These are phyloP conservation scores for Atherinomorus stipes DNA, from an alignment of 2,113 vertebrate genomes.

Conservation along the genomic window DNA sequence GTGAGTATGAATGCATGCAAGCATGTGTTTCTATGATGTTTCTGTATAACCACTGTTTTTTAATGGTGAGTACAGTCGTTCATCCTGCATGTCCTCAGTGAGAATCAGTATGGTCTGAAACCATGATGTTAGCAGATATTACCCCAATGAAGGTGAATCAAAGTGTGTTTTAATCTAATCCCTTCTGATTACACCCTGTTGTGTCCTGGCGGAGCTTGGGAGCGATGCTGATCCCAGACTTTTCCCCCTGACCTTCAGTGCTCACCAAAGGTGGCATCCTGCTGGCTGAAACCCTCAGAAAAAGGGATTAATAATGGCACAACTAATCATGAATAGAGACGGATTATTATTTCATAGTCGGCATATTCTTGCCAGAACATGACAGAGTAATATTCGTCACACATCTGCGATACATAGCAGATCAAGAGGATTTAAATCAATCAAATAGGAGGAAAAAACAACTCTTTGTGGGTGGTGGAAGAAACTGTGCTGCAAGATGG, in stretches of 20 bases:
- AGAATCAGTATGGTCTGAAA: conserved; percentile 39
- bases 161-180: conserved; percentile 71
- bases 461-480: too few species aligned
- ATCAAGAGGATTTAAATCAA: too few species aligned
- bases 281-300: conserved; percentile 15
- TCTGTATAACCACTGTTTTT: background rate
- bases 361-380: background rate
- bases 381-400: background rate
- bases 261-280: conserved; percentile 16
- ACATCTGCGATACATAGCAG: too few species aligned
- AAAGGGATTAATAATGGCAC: conserved; percentile 37
- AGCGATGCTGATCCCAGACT: conserved; percentile 56
- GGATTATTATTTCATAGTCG: background rate
- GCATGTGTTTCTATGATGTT: background rate
- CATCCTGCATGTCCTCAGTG: conserved; percentile 38
- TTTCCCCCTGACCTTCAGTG: conserved; percentile 61
- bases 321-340: conserved; percentile 4
- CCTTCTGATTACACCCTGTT: conserved; percentile 68
- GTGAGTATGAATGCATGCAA: conserved; percentile 12
- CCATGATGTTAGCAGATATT: conserved; percentile 44
- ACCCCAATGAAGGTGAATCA: conserved; percentile 61
- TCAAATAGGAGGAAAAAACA: background rate
- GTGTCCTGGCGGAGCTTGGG: conserved; percentile 43
- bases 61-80: conserved; percentile 6
- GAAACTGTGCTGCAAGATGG: too few species aligned